Evolutionary conservation across 2,888 invertebrate species (phyloP).

Genomic region (Acanthosepion esculentum): DNA sequence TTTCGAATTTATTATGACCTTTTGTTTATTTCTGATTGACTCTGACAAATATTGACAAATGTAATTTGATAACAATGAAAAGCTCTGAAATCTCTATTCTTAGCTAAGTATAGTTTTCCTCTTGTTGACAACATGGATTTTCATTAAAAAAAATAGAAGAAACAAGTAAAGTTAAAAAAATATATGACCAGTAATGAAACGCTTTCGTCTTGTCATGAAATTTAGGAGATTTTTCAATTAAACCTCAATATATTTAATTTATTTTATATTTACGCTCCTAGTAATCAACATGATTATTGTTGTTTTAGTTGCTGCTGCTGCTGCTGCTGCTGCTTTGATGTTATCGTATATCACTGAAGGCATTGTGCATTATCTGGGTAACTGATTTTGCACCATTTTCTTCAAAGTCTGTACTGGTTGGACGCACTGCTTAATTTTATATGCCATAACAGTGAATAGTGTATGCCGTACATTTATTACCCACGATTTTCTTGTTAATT

Average conservation of each 20-base stretch:
- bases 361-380: neutral
- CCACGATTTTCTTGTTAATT: neutral
- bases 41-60: neutral
- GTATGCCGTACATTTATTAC: neutral
- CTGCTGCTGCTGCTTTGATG: neutral
- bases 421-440: neutral
- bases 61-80: neutral
- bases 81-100: neutral
- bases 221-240: neutral
- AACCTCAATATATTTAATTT: neutral
- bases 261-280: neutral
- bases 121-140: neutral
- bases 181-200: neutral
- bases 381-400: neutral
- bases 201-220: neutral
- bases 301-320: neutral
- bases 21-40: neutral
- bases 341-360: neutral
- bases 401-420: neutral
- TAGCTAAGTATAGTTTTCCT: too few relatives aligned
- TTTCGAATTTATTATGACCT: neutral
- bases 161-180: neutral
- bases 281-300: neutral
- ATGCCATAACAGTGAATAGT: neutral
- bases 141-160: neutral